Base-by-base conservation (phyloP, 2,888 invertebrate species). In the Spodoptera exigua region DNA sequence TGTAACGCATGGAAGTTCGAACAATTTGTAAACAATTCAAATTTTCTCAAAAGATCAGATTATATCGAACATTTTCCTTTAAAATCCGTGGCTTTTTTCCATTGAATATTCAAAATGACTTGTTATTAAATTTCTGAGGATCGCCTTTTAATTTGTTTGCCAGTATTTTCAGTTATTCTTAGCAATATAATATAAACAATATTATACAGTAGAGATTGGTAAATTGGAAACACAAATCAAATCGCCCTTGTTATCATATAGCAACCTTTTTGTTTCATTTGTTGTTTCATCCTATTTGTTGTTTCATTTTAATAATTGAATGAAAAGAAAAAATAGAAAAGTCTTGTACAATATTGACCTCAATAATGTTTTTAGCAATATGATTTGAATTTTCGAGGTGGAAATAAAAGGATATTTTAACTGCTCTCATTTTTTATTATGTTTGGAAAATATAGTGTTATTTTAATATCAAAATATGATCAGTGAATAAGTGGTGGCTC, bases 41-140 rank as follows among this genome's bases (percentile, higher is more conserved):
- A 79, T 76, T 74, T 71, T 65, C 74, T 69, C 53, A 59, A 71
- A 70, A 61, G 63, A 75, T 61, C 60, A 64, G 77, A 77, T 80
- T 80, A 75, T 77, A 80, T 81, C 69, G 76, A 78, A 75, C 70
- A 77, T 75, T 82, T 79, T 63, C 71, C 12, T 63, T 68, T 74
- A 74, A 70, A 76, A 76, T 78, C 76, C 73, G 59, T 58, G 62
- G 68, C 55, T 65, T 61, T 43, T 59, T 77, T 63, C 55, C 74
- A 77, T 80, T 82, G 80, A 84, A 84, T 83, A 85, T 85, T 84
- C 80, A 82, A 81, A n/a, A 79, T 79, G 64, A 65, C 66, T 74
- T 62, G 72, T 83, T 82, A 83, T 82, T 83, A 83, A 82, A 82
- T 81, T 74, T 70, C 49, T 61, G 63, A 61, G 70, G 78, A 82